These are phyloP conservation scores for Cromileptes altivelis DNA, from an alignment of 2,113 vertebrate species.

Conservation along the genomic window DNA sequence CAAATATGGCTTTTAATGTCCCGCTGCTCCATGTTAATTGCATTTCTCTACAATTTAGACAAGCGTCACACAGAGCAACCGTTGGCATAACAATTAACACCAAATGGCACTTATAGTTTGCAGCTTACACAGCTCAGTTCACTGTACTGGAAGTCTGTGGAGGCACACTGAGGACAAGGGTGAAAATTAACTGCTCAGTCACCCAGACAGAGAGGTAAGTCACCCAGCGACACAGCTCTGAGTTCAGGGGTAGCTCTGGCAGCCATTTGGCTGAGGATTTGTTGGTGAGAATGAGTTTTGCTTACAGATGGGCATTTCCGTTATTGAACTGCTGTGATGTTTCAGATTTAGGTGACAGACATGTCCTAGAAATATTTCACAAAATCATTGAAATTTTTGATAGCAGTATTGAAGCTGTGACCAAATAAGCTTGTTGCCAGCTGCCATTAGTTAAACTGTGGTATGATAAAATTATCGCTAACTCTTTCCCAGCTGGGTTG, in stretches of 20 bases:
- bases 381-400: background rate
- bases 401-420: background rate
- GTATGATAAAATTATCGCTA: background rate
- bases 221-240: background rate
- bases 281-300: background rate
- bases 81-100: slow-evolving; percentile 74
- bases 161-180: background rate
- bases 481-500: too few species aligned
- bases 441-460: background rate
- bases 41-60: slow-evolving; percentile 75
- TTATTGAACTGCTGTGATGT: background rate
- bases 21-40: slow-evolving; percentile 82
- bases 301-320: background rate
- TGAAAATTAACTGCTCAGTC: slow-evolving; percentile 30
- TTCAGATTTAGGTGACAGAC: background rate
- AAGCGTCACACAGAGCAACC: slow-evolving; percentile 66
- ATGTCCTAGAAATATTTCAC: too few species aligned
- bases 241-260: background rate
- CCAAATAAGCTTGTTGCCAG: background rate
- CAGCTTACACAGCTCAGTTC: slow-evolving; percentile 36
- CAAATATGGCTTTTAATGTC: slow-evolving; percentile 84
- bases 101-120: slow-evolving; percentile 49
- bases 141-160: slow-evolving; percentile 28
- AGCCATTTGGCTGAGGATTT: background rate
- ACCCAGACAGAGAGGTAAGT: slow-evolving; percentile 24